Conservation (phyloP, 2,797 vertebrate genomes). For the Ispidina picta region DNA sequence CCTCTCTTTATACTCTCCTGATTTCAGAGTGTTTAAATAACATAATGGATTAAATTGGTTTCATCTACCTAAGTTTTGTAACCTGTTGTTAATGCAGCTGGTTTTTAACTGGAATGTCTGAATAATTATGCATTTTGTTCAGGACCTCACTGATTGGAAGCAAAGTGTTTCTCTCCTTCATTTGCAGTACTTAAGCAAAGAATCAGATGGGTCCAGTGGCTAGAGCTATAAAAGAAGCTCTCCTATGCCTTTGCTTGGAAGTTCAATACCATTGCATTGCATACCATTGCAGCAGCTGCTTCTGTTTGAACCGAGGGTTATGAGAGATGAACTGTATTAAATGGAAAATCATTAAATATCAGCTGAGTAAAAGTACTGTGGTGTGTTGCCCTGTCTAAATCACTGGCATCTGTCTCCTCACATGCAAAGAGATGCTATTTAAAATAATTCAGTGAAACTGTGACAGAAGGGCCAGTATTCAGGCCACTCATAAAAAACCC, state of each 20-base stretch:
- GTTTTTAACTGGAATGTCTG: constrained; percentile 58
- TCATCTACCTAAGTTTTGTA: constrained; percentile 10
- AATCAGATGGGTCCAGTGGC: constrained; percentile 53
- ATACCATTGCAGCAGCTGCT: constrained; percentile 65
- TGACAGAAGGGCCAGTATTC: constrained; percentile 7
- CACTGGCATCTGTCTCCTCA: constrained; percentile 45
- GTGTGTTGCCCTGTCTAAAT: constrained; percentile 55
- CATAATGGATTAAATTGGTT: constrained; percentile 30
- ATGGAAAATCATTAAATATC: constrained; percentile 76
- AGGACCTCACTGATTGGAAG: constrained; percentile 50
- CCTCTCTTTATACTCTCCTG: neutral
- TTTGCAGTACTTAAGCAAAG: constrained; percentile 55
- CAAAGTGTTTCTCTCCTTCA: constrained; percentile 56
- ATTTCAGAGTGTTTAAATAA: constrained; percentile 24
- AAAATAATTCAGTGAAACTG: constrained; percentile 22
- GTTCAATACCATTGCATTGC: constrained; percentile 56
- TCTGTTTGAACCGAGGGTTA: constrained; percentile 75
- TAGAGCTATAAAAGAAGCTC: constrained; percentile 46
- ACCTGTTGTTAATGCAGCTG: neutral
- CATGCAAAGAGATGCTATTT: constrained; percentile 46
- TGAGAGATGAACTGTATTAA: constrained; percentile 73
- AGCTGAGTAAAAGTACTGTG: constrained; percentile 59
- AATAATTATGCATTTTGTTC: constrained; percentile 66
- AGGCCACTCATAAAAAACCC: neutral
- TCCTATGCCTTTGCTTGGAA: constrained; percentile 58